phyloP scores from a whole-genome alignment of 2,888 invertebrate genomes.

The Pollenia angustigena region DNA sequence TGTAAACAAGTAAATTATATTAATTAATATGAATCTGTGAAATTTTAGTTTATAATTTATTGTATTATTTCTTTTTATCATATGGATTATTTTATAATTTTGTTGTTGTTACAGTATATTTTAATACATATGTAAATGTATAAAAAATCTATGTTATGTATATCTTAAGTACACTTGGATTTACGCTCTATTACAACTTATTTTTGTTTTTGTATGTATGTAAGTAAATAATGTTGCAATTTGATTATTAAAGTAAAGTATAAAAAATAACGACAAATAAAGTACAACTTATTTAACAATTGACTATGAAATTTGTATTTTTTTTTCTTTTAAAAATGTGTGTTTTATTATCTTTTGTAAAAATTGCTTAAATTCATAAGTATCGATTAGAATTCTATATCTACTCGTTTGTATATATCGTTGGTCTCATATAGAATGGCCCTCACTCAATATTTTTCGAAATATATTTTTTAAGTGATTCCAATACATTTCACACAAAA shows the following conservation, averaged over 20 bases:
- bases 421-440: no score
- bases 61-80: no score
- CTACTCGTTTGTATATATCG: no score
- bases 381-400: constrained; percentile 4
- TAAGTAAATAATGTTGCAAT: constrained; percentile 69
- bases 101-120: no score
- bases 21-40: no score
- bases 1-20: no score
- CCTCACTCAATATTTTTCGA: no score
- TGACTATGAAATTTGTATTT: constrained; percentile 69
- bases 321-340: neutral
- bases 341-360: neutral
- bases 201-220: constrained; percentile 51
- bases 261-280: constrained; percentile 43
- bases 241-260: constrained; percentile 9
- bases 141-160: constrained; percentile 34
- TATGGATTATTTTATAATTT: no score
- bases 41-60: no score
- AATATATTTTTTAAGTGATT: no score
- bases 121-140: constrained; percentile 62
- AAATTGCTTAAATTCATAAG: constrained; percentile 47
- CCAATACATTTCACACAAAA: no score
- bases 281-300: constrained; percentile 59
- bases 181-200: constrained; percentile 31
- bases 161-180: constrained; percentile 68